phyloP scores from a whole-genome alignment of 2,888 invertebrate species.

The Hofmannophila pseudospretella region DNA sequence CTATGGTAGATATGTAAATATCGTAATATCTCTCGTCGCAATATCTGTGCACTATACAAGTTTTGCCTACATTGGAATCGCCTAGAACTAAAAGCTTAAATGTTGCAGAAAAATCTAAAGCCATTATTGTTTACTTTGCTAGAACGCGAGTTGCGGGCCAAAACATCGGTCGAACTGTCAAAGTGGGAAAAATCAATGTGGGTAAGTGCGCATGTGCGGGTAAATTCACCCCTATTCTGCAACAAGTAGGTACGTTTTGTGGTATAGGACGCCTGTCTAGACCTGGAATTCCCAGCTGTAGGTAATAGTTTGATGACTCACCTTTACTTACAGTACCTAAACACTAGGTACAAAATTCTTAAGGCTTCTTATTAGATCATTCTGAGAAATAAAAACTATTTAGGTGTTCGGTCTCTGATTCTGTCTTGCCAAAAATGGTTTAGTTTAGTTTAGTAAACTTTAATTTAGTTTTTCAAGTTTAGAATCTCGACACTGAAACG shows the following conservation, averaged over 20 bases:
- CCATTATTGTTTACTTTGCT: constrained; percentile 81
- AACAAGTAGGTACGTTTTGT: constrained; percentile 44
- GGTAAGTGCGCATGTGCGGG: constrained; percentile 61
- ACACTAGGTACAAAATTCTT: too few relatives aligned
- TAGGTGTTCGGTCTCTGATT: too few relatives aligned
- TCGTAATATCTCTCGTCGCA: constrained; percentile 94
- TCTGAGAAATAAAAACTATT: too few relatives aligned
- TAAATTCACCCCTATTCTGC: constrained; percentile 35
- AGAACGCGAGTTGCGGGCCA: constrained; percentile 57
- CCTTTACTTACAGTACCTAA: too few relatives aligned
- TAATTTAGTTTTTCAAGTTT: too few relatives aligned
- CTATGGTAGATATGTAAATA: constrained; percentile 93
- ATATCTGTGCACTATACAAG: constrained; percentile 92
- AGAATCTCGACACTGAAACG: too few relatives aligned
- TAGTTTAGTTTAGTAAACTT: too few relatives aligned
- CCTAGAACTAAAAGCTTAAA: constrained; percentile 92
- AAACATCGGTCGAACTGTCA: constrained; percentile 72
- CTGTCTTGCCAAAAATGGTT: too few relatives aligned
- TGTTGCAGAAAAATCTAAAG: constrained; percentile 90
- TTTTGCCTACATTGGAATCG: constrained; percentile 94
- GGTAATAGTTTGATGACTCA: background rate
- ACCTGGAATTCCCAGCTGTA: constrained; percentile 2
- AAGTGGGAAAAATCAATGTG: constrained; percentile 72
- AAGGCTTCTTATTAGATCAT: too few relatives aligned
- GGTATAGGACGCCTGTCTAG: constrained; percentile 9